Conservation (phyloP, 2,888 invertebrate genomes). For the Halictus quadricinctus region DNA sequence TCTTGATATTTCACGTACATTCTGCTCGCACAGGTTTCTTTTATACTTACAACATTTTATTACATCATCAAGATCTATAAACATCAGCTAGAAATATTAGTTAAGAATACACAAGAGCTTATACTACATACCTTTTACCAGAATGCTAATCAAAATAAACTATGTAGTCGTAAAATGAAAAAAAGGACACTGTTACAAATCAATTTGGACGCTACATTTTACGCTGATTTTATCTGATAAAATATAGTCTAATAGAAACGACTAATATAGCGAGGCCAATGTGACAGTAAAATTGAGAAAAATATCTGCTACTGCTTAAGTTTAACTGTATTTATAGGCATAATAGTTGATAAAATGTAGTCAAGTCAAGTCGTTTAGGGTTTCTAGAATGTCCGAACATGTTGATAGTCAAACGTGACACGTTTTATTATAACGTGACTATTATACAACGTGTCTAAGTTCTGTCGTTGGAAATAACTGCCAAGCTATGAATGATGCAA, state of each 20-base stretch:
- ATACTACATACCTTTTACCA: neutral
- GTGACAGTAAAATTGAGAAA: neutral
- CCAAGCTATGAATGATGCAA: neutral
- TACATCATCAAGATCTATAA: constrained; percentile 6
- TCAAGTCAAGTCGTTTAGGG: neutral
- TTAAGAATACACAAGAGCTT: neutral
- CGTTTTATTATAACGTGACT: neutral
- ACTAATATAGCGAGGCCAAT: neutral
- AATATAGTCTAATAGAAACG: neutral
- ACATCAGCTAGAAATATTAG: neutral
- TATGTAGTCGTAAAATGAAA: neutral
- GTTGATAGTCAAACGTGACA: neutral
- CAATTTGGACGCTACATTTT: neutral
- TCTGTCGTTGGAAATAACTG: neutral
- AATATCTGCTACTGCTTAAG: neutral
- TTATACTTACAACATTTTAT: neutral
- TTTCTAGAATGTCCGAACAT: neutral
- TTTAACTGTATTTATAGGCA: neutral
- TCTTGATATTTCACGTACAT: neutral
- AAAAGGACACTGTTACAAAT: neutral
- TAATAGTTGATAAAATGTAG: neutral
- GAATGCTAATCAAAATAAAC: neutral
- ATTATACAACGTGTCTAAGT: neutral
- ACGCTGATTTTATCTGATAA: neutral
- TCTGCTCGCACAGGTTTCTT: neutral